Evolutionary conservation across 2,113 vertebrate genomes (phyloP), one percentile per base, ranked within the genome.

Genomic region (Notothenia rossii): DNA sequence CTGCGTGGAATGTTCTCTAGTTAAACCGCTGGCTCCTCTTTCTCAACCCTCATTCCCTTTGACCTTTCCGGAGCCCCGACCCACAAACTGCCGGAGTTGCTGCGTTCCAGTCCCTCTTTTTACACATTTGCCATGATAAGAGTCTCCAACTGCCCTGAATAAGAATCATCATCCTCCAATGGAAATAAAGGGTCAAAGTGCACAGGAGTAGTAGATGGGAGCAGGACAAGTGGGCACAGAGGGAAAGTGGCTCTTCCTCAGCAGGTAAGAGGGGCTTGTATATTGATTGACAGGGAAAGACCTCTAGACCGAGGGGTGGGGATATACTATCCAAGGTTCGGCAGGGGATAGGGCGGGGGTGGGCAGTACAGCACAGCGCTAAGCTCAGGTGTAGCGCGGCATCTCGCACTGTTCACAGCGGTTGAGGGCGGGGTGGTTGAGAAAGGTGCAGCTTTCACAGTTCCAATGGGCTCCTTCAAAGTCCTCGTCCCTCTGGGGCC

Each of bases 361-460:
- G 64, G 60, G 81, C 69, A 33, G 50, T 48, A 75, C 86, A 85
- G 85, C 49, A 36, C 82, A 76, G 68, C 40, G 51, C 74, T 49
- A 76, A 87, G 83, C 92, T 99, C 97, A 99, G 93, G 97, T 97
- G 94, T 97, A 98, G 92, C 97, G 96, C 0, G 98, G 98, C 98
- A 99, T 99, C 93, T 99, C 98, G 69, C 98, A 99, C 90, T 99
- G 97, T 94, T 99, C 98, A 90, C 98, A 99, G 92, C 98, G 98
- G 91, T 99, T 98, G 79, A 99, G 96, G 59, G 98, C 98, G 46
- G 98, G 98, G 81, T 99, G 98, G 93, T 99, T 99, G 90, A 99
- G 97, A 92, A 99, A 99, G 88, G 98, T 99, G 94, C 98, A 99
- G 93, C 96, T 98, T 83, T 99, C 97, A 92, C 98, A 99, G 94